phyloP scores from a whole-genome alignment of 2,113 vertebrate genomes.

The Rhodinocichla rosea region DNA sequence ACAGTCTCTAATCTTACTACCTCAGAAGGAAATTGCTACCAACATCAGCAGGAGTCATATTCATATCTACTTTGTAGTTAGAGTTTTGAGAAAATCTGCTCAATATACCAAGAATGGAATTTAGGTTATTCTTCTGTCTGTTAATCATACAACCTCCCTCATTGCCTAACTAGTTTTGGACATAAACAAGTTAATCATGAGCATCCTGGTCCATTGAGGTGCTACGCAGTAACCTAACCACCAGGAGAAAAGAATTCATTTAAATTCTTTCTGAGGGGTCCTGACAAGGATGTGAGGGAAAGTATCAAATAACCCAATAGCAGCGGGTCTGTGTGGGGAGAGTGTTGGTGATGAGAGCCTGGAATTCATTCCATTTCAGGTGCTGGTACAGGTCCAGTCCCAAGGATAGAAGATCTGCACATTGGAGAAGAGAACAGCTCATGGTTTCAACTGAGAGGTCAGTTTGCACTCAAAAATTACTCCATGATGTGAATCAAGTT shows the following conservation, averaged over 20 bases:
- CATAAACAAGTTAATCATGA: background rate
- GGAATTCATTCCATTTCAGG: background rate
- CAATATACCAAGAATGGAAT: background rate
- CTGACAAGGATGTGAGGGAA: background rate
- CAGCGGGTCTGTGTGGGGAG: background rate
- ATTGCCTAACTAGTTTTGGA: background rate
- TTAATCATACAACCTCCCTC: background rate
- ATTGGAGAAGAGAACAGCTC: background rate
- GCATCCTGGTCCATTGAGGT: background rate
- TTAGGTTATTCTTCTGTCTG: background rate
- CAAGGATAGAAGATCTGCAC: background rate
- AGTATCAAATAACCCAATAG: background rate
- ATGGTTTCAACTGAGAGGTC: background rate
- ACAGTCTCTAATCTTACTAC: background rate
- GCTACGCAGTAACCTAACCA: background rate
- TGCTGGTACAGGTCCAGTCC: background rate
- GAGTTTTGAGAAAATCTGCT: background rate
- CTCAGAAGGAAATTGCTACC: background rate
- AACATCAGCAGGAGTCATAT: background rate
- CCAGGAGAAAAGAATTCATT: background rate
- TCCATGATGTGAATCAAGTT: background rate
- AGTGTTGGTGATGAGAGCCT: background rate
- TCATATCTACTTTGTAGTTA: background rate
- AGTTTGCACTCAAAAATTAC: background rate
- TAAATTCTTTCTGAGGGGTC: background rate